Evolutionary conservation across 2,113 vertebrate species (phyloP), one percentile per base, ranked within the genome.

Genomic region (Platichthys flesus): DNA sequence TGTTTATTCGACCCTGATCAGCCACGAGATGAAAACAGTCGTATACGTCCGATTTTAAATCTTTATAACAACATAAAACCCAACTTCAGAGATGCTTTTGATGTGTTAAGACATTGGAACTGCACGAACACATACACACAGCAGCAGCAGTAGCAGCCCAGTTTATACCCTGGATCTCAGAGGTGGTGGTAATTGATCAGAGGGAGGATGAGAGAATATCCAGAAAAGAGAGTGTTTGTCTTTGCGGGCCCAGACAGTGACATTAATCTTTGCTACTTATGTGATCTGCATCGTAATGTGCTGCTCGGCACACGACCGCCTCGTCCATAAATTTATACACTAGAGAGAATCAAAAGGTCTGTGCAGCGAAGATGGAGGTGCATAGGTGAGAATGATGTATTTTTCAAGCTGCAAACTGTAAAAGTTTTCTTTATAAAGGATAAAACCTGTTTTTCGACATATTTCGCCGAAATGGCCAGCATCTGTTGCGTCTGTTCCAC

Each of bases 251-350:
- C 83, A 75, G 71, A 90, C 81, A 89, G 79, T 82, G 84, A 80
- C 79, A 92, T 92, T 91, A 78, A 91, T 91, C 86, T 90, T 74
- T 68, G 31, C 67, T 49, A 21, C 61, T 71, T 63, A 71, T 89
- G 82, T 82, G 83, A 57, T 70, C 74, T 82, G 79, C 84, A 93
- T 91, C 16, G 24, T 76, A 90, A 93, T 79, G 21, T 47, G 62
- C 74, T 71, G 64, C 86, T 89, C 83, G 81, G 73, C 71, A 76
- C 49, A 54, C 37, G 52, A 61, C 62, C 61, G 42, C 67, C 47
- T 26, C 0, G 1, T 56, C 28, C 24, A 18, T 23, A 75, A 71
- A 84, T 18, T 5, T 62, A 20, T 67, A 31, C 64, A 58, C 47
- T 23, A n/a, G 54, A 10, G n/a, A 69, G 45, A 49, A 49, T 49